Evolutionary conservation across 2,113 vertebrate genomes (phyloP), one percentile per base, ranked within the genome.

Genomic region (Zosterops japonicus): DNA sequence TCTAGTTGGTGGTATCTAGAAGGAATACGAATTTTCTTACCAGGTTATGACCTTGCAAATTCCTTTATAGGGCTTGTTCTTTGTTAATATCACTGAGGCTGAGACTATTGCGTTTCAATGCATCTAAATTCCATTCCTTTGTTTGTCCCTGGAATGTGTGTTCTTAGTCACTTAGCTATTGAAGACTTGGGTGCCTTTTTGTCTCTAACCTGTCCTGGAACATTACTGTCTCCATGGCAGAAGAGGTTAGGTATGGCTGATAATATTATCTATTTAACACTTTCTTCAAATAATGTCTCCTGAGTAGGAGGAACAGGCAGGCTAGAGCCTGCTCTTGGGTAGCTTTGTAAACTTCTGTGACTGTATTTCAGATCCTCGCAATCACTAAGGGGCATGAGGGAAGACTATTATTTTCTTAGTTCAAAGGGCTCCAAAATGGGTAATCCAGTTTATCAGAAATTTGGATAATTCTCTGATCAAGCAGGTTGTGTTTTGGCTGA

Each of bases 401-500:
- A 87, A 76, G 28, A 31, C 69, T 55, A 63, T 59, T 70, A 39
- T 92, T 96, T 90, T 92, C 90, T 69, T 76, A 90, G 75, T 94
- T 96, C 88, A 88, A 90, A 96, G 83, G 72, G 27, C 64, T 89
- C 29, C 46, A 76, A 76, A 95, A 95, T 61, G 36, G 56, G 25
- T 92, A 93, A 92, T 67, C 72, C 9, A 28, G 64, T 93, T 96
- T 94, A 93, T 95, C 96, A 95, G 89, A 93, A 94, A 81, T 91
- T 85, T 60, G 29, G 60, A 70, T 93, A 67, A 88, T 94, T 95
- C 68, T 83, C 41, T 91, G 77, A 77, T 63, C 57, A 46, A 80
- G 52, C 14, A 47, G 24, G 53, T 41, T 84, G 70, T 2, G 5
- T 53, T 92, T 70, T 81, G 57, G n/a, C 53, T 61, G 74, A 91